phyloP scores from a whole-genome alignment of 1,140 invertebrate species.

The Dysdera silvatica region DNA sequence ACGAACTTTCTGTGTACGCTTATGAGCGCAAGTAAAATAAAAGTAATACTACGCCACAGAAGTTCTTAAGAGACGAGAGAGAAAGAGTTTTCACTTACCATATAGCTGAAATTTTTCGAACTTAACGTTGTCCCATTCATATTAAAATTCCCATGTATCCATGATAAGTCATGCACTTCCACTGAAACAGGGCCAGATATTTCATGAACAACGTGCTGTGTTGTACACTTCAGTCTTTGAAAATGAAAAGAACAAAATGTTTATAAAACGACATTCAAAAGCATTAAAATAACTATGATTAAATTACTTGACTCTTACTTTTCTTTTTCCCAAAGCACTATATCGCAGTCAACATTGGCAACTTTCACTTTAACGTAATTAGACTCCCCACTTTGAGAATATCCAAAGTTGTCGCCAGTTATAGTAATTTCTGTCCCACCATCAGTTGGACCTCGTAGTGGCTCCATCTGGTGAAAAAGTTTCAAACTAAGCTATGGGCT shows the following conservation, averaged over 20 bases:
- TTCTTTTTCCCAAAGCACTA: constrained; percentile 20
- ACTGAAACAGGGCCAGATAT: constrained; percentile 5
- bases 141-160: constrained; percentile 16
- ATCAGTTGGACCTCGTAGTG: constrained; percentile 38
- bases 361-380: constrained; percentile 19
- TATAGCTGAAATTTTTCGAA: constrained; percentile 20
- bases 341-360: constrained; percentile 19
- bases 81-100: constrained; percentile 9
- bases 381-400: neutral
- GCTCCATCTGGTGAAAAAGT: constrained; percentile 36
- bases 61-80: too few relatives aligned
- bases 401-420: constrained; percentile 42
- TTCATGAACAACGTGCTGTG: neutral
- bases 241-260: neutral
- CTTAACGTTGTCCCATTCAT: constrained; percentile 24
- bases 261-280: neutral
- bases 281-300: neutral
- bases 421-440: constrained; percentile 42
- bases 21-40: too few relatives aligned
- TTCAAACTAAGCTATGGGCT: constrained; percentile 2
- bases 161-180: constrained; percentile 21
- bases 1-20: too few relatives aligned
- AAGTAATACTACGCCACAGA: too few relatives aligned
- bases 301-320: constrained; percentile 3
- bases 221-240: constrained; percentile 22